A percentile compares a stretch with the other conserved stretches of the same genome.
Evolutionary conservation across 1,140 invertebrate species (phyloP).

Genomic region (Nebria ingens): DNA sequence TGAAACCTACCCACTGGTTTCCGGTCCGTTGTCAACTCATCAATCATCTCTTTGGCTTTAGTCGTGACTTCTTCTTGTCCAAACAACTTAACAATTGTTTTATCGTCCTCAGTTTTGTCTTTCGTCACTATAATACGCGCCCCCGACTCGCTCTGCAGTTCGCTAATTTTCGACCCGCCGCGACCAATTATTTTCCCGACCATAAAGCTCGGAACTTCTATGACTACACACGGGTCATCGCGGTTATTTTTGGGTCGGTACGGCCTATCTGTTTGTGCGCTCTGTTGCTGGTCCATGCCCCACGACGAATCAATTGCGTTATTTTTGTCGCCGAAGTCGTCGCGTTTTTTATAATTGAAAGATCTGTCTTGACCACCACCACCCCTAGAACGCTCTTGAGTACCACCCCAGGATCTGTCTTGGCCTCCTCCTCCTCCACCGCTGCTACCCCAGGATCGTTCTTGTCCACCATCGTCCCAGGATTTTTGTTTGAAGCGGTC

Average conservation of each 20-base stretch:
- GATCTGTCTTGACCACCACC: background rate
- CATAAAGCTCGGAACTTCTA: background rate
- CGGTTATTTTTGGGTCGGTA: background rate
- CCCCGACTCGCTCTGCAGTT: slow-evolving; percentile 51
- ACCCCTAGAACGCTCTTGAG: no score
- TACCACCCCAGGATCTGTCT: no score
- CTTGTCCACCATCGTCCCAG: no score
- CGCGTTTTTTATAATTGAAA: background rate
- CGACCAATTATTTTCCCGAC: slow-evolving; percentile 32
- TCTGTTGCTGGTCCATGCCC: background rate
- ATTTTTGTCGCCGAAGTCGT: background rate
- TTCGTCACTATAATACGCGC: slow-evolving; percentile 39
- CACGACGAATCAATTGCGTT: background rate
- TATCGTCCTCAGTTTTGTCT: slow-evolving; percentile 32
- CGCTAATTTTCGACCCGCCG: slow-evolving; percentile 63
- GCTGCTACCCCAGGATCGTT: no score
- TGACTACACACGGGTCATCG: background rate
- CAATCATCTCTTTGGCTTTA: slow-evolving; percentile 33
- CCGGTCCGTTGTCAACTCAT: slow-evolving; percentile 28
- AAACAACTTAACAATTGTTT: slow-evolving; percentile 39
- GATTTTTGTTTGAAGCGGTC: no score
- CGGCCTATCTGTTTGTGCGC: no score
- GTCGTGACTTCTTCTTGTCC: slow-evolving; percentile 46
- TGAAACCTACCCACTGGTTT: no score
- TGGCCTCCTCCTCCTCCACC: no score